These are phyloP conservation scores for Antheraea assamensis DNA, from an alignment of 2,888 invertebrate genomes.

Conservation along the genomic window DNA sequence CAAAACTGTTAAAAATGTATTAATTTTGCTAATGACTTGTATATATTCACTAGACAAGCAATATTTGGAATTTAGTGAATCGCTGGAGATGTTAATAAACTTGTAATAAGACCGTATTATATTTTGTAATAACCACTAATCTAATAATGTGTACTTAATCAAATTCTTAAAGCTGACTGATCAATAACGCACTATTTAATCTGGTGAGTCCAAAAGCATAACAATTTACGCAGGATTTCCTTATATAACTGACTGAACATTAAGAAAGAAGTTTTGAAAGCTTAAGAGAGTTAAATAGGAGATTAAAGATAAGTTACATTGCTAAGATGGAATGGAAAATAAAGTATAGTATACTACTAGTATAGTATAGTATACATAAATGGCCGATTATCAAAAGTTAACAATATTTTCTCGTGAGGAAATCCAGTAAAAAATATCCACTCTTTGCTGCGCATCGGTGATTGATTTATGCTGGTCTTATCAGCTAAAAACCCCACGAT, in stretches of 20 bases:
- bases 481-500: too few species aligned
- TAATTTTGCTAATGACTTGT: neutral
- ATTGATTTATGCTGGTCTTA: too few species aligned
- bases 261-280: neutral
- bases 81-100: neutral
- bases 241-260: neutral
- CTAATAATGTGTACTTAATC: too few species aligned
- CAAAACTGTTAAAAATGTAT: neutral
- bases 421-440: too few species aligned
- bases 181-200: neutral
- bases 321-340: neutral
- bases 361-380: too few species aligned
- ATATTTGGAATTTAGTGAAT: neutral
- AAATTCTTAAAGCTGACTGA: too few species aligned
- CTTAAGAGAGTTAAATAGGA: neutral
- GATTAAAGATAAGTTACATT: neutral
- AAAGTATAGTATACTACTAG: neutral
- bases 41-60: neutral
- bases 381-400: too few species aligned
- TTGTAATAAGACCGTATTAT: neutral
- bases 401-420: too few species aligned
- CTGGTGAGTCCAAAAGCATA: neutral
- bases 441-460: too few species aligned
- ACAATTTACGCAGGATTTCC: neutral
- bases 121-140: too few species aligned